phyloP scores from a whole-genome alignment of 2,113 vertebrate genomes.

The Nannospalax galili region DNA sequence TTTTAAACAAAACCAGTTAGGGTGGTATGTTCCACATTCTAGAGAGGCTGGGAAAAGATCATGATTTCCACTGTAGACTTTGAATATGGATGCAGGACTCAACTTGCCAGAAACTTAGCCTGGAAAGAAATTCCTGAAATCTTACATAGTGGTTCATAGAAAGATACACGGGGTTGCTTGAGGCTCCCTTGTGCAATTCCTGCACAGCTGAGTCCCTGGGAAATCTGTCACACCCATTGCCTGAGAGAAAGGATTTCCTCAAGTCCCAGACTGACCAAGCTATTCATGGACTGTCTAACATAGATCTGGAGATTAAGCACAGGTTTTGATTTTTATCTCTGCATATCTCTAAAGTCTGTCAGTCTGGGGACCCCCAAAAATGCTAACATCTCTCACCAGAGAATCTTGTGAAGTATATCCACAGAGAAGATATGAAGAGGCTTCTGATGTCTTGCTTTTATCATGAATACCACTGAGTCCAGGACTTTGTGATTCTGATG shows the following conservation, averaged over 20 bases:
- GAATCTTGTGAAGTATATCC: neutral
- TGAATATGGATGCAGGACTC: neutral
- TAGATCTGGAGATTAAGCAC: neutral
- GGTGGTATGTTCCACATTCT: slow-evolving; percentile 37
- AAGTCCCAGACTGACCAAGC: neutral
- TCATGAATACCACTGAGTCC: slow-evolving; percentile 74
- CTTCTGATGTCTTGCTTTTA: slow-evolving; percentile 84
- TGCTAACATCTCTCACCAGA: neutral
- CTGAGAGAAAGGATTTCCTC: neutral
- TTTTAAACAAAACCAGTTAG: slow-evolving; percentile 37
- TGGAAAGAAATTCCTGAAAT: neutral
- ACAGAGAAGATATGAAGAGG: slow-evolving; percentile 20
- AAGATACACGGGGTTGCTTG: neutral
- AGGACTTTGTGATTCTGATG: slow-evolving; percentile 84
- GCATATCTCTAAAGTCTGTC: slow-evolving; percentile 27
- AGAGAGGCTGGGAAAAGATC: neutral
- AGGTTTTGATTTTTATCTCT: slow-evolving; percentile 42
- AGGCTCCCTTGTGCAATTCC: neutral
- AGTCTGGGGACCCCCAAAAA: slow-evolving; percentile 14
- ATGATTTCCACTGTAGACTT: neutral
- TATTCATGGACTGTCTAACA: neutral
- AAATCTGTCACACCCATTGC: neutral
- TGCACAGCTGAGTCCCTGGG: neutral
- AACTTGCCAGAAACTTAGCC: neutral
- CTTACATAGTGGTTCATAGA: neutral